These are phyloP conservation scores for Notocelia uddmanniana DNA, from an alignment of 2,888 invertebrate species.

Conservation along the genomic window DNA sequence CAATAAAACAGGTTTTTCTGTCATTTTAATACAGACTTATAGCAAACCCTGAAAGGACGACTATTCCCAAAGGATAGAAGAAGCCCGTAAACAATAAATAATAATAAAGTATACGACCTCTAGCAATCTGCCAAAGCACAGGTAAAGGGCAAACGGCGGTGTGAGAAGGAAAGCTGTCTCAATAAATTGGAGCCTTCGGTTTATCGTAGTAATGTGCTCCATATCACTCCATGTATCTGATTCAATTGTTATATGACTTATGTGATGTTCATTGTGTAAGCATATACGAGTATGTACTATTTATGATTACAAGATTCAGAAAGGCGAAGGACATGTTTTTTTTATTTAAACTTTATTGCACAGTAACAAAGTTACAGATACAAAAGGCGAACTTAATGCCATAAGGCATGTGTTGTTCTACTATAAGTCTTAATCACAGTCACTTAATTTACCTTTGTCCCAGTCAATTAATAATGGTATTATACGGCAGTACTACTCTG, in stretches of 20 bases:
- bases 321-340: too few species aligned
- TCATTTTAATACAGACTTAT: conserved; percentile 30
- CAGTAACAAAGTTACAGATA: too few species aligned
- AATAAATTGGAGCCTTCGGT: conserved; percentile 26
- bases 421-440: too few species aligned
- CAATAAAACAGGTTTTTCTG: background rate
- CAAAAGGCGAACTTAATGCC: too few species aligned
- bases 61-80: conserved; percentile 21
- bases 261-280: background rate
- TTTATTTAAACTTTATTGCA: too few species aligned
- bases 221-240: background rate
- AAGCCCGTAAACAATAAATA: conserved; percentile 33
- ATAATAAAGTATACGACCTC: conserved; percentile 32
- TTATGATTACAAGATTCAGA: too few species aligned
- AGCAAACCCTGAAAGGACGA: conserved; percentile 22
- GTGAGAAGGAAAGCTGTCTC: conserved; percentile 17
- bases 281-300: too few species aligned
- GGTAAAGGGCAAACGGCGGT: conserved; percentile 30
- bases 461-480: too few species aligned
- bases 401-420: too few species aligned
- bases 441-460: too few species aligned
- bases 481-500: too few species aligned
- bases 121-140: conserved; percentile 32
- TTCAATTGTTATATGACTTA: background rate
- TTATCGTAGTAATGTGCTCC: background rate